Conservation (phyloP, 2,797 vertebrate species). For the Anas bernieri region DNA sequence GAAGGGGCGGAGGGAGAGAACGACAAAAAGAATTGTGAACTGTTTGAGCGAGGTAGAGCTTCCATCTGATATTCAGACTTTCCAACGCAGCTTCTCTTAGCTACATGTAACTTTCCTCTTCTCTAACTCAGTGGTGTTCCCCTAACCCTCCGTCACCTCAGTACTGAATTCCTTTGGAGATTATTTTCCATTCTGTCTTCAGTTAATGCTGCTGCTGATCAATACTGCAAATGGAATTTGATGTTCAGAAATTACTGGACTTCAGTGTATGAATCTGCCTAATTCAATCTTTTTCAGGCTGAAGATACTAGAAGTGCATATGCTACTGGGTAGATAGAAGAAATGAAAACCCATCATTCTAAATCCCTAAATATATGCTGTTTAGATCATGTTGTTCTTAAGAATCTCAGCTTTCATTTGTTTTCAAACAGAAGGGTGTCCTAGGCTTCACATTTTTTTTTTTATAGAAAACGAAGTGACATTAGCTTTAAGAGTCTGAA, state of each 20-base stretch:
- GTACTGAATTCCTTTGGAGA: not conserved
- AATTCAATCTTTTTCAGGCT: not conserved
- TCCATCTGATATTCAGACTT: not conserved
- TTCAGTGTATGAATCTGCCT: not conserved
- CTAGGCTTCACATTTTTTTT: not conserved
- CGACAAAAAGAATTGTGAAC: not conserved
- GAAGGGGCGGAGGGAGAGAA: not conserved
- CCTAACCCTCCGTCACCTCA: not conserved
- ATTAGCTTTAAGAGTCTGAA: not conserved
- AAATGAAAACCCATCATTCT: not conserved
- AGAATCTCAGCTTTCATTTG: not conserved
- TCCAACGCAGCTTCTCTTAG: not conserved
- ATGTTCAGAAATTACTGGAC: not conserved
- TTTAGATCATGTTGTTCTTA: not conserved
- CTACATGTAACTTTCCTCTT: not conserved
- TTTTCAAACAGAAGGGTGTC: not conserved
- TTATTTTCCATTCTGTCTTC: not conserved
- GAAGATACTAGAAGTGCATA: not conserved
- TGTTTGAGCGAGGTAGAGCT: not conserved
- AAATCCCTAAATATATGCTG: not conserved
- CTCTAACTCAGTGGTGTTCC: not conserved
- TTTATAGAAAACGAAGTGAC: not conserved
- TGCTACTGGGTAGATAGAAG: not conserved
- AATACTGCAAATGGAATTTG: not conserved
- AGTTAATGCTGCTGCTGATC: constrained; percentile 13